Conservation (phyloP, 2,113 vertebrate genomes). For the Fregata magnificens region DNA sequence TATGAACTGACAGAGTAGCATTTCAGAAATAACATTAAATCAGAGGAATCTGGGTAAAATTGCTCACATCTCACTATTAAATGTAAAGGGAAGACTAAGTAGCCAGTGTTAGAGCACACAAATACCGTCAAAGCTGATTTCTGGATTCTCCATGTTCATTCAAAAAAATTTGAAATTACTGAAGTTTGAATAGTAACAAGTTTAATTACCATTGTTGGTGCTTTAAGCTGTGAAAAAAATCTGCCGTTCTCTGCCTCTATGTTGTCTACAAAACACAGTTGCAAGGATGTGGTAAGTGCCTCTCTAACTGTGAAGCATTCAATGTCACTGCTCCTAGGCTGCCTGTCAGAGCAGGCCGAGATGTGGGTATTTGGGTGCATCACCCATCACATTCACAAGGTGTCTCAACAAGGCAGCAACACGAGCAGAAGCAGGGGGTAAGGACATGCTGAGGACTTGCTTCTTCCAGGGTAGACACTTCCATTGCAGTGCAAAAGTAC, state of each 20-base stretch:
- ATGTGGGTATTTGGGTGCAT: not conserved
- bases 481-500: not conserved
- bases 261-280: not conserved
- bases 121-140: not conserved
- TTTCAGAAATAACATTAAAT: not conserved
- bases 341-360: not conserved
- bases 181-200: not conserved
- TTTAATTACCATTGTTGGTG: not conserved
- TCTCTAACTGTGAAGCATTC: not conserved
- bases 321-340: not conserved
- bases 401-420: not conserved
- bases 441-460: fast-evolving
- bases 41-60: not conserved
- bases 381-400: not conserved
- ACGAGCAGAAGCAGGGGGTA: not conserved
- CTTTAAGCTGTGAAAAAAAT: not conserved
- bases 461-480: not conserved
- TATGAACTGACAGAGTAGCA: not conserved
- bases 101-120: not conserved
- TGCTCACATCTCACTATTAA: not conserved
- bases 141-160: not conserved
- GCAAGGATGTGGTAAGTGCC: not conserved
- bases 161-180: not conserved
- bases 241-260: not conserved
- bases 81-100: not conserved